Percentiles rank a stretch among this genome's conserved stretches.
Evolutionary conservation across 2,113 vertebrate genomes (phyloP).

Genomic region (Leptocoma aspasia): DNA sequence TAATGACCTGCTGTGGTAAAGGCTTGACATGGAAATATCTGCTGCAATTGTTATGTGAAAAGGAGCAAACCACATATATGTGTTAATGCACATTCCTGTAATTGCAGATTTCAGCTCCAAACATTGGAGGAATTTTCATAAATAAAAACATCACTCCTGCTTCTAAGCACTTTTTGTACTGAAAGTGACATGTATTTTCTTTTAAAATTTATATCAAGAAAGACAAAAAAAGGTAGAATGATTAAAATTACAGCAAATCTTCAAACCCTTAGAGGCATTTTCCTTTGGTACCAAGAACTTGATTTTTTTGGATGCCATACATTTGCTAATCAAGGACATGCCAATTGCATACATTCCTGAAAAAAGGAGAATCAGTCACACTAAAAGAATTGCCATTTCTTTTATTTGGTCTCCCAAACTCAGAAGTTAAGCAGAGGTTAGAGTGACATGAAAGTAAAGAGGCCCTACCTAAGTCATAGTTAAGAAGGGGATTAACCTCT

Average conservation of each 20-base stretch:
- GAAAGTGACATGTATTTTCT: rapidly evolving
- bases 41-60: not conserved
- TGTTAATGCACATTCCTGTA: not conserved
- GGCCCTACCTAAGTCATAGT: not conserved
- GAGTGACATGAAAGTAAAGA: not conserved
- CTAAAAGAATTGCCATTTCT: not conserved
- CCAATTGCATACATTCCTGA: not conserved
- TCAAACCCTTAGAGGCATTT: not conserved
- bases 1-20: not conserved
- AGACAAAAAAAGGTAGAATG: not conserved
- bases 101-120: not conserved
- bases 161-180: not conserved
- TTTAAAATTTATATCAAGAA: not conserved
- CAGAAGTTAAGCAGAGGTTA: not conserved
- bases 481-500: not conserved
- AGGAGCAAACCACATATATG: not conserved
- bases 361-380: not conserved
- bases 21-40: not conserved
- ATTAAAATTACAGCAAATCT: not conserved
- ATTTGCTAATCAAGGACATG: not conserved
- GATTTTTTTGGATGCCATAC: rapidly evolving
- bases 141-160: not conserved
- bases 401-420: not conserved
- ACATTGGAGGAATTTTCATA: not conserved
- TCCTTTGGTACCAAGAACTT: not conserved